Conservation (phyloP, 2,113 vertebrate genomes). For the Phainopepla nitens region DNA sequence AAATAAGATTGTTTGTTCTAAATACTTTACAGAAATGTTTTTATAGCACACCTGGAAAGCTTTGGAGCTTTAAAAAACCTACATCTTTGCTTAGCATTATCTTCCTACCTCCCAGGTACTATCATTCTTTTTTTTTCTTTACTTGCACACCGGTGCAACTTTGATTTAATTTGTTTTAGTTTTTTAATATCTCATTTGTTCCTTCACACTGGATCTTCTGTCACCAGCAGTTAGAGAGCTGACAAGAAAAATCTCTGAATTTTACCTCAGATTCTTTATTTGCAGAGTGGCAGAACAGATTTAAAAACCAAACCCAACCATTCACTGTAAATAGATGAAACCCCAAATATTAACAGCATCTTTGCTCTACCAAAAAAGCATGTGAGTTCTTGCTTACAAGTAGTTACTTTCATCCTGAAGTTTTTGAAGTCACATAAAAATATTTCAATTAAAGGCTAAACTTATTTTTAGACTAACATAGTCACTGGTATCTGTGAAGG, state of each 20-base stretch:
- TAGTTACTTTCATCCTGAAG: not conserved
- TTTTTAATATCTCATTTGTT: not conserved
- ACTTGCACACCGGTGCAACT: not conserved
- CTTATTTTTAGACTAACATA: not conserved
- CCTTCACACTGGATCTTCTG: not conserved
- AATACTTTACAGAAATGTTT: not conserved
- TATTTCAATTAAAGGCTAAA: not conserved
- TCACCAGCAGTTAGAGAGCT: not conserved
- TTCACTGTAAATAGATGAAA: not conserved
- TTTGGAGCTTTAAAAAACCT: not conserved
- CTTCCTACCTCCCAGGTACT: not conserved
- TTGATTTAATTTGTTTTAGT: not conserved
- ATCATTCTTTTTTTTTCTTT: not conserved
- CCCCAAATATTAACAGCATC: not conserved
- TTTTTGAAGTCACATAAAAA: not conserved
- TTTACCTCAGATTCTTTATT: not conserved
- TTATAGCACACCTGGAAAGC: not conserved
- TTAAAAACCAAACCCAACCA: not conserved
- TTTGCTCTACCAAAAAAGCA: not conserved
- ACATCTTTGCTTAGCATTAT: not conserved
- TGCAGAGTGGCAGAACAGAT: not conserved
- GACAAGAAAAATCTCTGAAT: not conserved
- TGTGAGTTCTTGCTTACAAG: not conserved
- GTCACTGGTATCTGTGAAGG: not conserved
- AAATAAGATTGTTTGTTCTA: not conserved